Evolutionary conservation across 2,797 vertebrate species (phyloP), one percentile per base, ranked within the genome.

Genomic region (Podargus strigoides): DNA sequence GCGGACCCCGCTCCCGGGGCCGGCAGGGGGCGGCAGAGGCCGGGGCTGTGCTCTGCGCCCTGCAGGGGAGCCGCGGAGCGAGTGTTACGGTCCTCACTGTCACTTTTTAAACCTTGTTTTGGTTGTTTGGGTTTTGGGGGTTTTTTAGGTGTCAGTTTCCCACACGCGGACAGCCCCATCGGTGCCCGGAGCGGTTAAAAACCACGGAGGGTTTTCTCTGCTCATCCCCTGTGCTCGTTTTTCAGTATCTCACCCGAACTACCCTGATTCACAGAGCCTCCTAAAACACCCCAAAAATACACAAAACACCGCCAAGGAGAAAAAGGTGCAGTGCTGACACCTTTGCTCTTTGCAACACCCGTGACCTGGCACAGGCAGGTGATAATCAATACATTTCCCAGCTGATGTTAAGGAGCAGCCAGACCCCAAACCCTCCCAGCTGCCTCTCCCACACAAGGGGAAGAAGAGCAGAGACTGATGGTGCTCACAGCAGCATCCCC

Each of bases 81-180:
- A 10, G 28, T 20, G 53, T 18, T 27, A 10, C 15, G 8, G 14
- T 36, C 41, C 49, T 50, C 49, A 14, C 12, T 23, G 10, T 9
- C 6, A 4, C 56, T 16, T 82, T 50, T 18, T 19, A 69, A 27
- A 37, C 19, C 4, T 22, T 6, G 8, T 12, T 7, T 28, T 27
- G 11, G 22, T 47, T n/a, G n/a, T n/a, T n/a, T n/a, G n/a, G n/a
- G n/a, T n/a, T n/a, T n/a, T n/a, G n/a, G n/a, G n/a, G n/a, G n/a
- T n/a, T n/a, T n/a, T 17, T 62, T 9, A 18, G 9, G 3, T 66
- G 18, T 17, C 0, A 0, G 1, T 49, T 68, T 41, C 28, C 47
- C 21, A 1, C 0, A 0, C 1, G 0, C 14, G 16, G n/a, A 21
- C 12, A 34, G 56, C 49, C 23, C 46, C 13, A 0, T 9, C 1